phyloP scores from a whole-genome alignment of 2,888 invertebrate species.

The Theretra japonica region DNA sequence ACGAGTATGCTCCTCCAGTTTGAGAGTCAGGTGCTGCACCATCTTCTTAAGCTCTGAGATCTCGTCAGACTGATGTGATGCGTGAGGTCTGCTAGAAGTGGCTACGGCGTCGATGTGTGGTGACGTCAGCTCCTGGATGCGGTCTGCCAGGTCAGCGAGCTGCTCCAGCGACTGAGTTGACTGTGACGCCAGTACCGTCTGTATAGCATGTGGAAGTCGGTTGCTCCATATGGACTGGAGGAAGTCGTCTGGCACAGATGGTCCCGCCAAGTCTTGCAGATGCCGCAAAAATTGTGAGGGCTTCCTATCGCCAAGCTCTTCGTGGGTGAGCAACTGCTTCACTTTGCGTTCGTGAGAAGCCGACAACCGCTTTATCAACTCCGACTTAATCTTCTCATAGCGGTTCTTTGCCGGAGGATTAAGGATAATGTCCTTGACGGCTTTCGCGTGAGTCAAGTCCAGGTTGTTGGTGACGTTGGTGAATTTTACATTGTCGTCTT shows the following conservation, averaged over 20 bases:
- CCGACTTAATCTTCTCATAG: no score
- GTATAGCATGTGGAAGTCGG: constrained; percentile 27
- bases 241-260: constrained; percentile 35
- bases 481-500: not conserved
- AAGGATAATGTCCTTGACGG: no score
- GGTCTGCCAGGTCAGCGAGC: no score
- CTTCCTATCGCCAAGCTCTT: constrained; percentile 39
- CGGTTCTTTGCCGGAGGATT: no score
- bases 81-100: no score
- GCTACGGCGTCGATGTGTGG: no score
- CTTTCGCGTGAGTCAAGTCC: no score
- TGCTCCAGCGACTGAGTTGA: constrained; percentile 27
- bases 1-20: no score
- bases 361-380: constrained; percentile 35
- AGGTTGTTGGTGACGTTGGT: not conserved
- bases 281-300: constrained; percentile 38
- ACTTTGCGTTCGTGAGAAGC: constrained; percentile 37
- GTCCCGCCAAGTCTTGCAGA: constrained; percentile 35
- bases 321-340: constrained; percentile 34
- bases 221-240: constrained; percentile 31
- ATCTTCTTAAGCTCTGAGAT: no score
- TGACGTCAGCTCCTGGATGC: no score
- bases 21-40: no score
- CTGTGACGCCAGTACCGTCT: not conserved
- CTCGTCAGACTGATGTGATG: no score